Base-by-base conservation (phyloP, 1,140 invertebrate species). In the Drosophila carrolli region DNA sequence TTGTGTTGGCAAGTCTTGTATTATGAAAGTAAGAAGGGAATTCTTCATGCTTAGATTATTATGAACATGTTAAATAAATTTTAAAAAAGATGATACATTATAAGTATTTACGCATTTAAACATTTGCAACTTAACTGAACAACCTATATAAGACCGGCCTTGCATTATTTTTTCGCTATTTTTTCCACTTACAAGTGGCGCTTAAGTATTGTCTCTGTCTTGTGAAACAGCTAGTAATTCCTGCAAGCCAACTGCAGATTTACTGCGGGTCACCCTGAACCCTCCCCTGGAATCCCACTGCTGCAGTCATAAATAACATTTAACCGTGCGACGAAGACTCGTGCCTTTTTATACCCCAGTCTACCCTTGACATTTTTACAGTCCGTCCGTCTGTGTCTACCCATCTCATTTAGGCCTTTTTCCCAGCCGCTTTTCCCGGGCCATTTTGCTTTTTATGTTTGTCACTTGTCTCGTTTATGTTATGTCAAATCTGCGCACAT, bases 221-320 rank as follows among this genome's bases (percentile, higher is more conserved):
- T 81, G 57, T 72, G 59, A 76, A 51, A 53, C 47, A 62, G 59
- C 48, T 38, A 27, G 74, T 77, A 63, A 75, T 60, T 77, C 43
- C 43, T 38, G 40, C 54, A 67, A 54, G 67, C 74, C 53, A 68
- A 47, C 80, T 86, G 78, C 81, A 82, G 57, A 78, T 76, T 78
- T 83, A 83, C 62, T 53, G 62, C 59, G 65, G 46, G 65, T 27
- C 65, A 19, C 46, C n/a, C 29, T 23, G 27, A 58, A 35, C 48
- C 54, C 38, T 27, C 40, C 8, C 60, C 48, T 10, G 23, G 19
- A 50, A 27, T 44, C 40, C 47, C 57, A 29, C 27, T 61, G 56
- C 51, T 86, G 82, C 78, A 86, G 82, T 74, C 82, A 88, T 88
- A 88, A 88, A 88, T 88, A 89, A 89, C 72, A 83, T 89, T 89